Evolutionary conservation across 2,797 vertebrate species (phyloP), one percentile per base, ranked within the genome.

Genomic region (Pampus argenteus): DNA sequence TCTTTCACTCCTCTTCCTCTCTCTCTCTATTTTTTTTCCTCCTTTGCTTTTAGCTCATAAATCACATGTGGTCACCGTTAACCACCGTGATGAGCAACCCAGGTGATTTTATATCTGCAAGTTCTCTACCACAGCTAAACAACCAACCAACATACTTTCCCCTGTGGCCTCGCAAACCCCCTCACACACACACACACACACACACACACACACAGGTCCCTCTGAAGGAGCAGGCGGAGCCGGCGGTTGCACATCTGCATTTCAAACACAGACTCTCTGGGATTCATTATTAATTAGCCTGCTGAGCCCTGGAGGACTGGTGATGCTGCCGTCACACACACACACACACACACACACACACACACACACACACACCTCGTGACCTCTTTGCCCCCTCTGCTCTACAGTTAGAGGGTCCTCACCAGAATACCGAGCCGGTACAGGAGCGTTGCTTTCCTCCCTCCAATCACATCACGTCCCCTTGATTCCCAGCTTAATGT

Each of bases 241-340:
- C 93, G 94, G 94, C 96, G 96, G 96, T 97, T 95, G 96, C 96
- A 96, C 96, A 98, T 98, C 97, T 98, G 96, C 97, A 98, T 98
- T 98, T 98, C 97, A 98, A 98, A 98, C 96, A 94, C 94, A 93
- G 88, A 93, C 95, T 95, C 95, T 97, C 96, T 97, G 96, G 96
- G 95, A 98, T 98, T 98, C 96, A 98, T 97, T 97, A 98, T 97
- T 98, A 97, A 98, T 98, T 97, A 97, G 96, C 96, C 97, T 94
- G 94, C 95, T 96, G 95, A 96, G 96, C 96, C 96, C 96, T 95
- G 91, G 95, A 97, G 96, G 95, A 96, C 96, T 96, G 93, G 92
- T 94, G 94, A 96, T 96, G 95, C 94, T 95, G 78, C 76, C 79
- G 22, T 82, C 72, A 55, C 36, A 52, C 47, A 64, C 54, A 49